phyloP scores from a whole-genome alignment of 2,113 vertebrate genomes.

The Upupa epops region DNA sequence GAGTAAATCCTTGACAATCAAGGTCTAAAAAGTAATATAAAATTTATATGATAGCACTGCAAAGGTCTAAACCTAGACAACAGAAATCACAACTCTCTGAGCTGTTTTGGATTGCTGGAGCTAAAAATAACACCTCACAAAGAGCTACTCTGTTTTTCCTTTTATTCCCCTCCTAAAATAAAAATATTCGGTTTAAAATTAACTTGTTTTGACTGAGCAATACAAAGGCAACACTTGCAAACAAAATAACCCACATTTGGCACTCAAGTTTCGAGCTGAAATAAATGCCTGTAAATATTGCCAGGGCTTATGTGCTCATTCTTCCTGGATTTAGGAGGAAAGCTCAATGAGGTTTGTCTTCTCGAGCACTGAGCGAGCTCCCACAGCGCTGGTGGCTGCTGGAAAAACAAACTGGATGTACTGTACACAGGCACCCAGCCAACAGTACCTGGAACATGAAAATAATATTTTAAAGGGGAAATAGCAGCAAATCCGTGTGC shows the following conservation, averaged over 20 bases:
- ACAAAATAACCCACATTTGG: neutral
- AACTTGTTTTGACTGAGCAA: constrained; percentile 24
- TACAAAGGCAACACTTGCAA: neutral
- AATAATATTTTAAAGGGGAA: neutral
- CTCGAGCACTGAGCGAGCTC: neutral
- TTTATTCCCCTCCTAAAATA: neutral
- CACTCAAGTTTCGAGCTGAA: neutral
- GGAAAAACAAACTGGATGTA: neutral
- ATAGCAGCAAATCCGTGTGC: accelerated
- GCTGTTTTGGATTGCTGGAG: accelerated
- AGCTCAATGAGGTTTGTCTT: neutral
- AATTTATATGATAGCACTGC: neutral
- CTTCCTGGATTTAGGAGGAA: neutral
- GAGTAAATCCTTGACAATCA: neutral
- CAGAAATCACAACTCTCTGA: neutral
- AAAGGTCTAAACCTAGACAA: neutral
- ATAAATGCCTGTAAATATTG: neutral
- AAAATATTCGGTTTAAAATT: constrained; percentile 35
- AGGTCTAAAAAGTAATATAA: neutral
- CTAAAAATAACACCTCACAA: constrained; percentile 15
- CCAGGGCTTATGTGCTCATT: neutral
- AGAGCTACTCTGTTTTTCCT: neutral
- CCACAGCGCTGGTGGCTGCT: neutral
- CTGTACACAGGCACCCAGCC: neutral
- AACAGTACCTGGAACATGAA: constrained; percentile 18